Evolutionary conservation across 2,888 invertebrate species (phyloP).

Genomic region (Craniophora ligustri): DNA sequence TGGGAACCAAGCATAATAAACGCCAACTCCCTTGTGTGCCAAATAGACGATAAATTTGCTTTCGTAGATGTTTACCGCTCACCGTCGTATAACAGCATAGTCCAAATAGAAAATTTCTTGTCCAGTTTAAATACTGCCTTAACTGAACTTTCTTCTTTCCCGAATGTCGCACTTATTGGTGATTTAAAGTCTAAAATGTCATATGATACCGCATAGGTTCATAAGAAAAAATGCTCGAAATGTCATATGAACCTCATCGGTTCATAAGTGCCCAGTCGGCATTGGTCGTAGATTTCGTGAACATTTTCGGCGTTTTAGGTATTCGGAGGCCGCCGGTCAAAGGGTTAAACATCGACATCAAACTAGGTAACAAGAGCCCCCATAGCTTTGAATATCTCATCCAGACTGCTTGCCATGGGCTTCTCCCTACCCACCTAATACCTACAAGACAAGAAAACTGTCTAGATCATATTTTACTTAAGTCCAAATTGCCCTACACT

Average conservation of each 20-base stretch:
- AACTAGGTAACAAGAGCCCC: neutral
- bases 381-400: slow-evolving; percentile 1
- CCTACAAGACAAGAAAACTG: slow-evolving; percentile 3
- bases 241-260: too few relatives aligned
- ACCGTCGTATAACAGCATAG: slow-evolving; percentile 1
- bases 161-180: neutral
- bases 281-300: too few relatives aligned
- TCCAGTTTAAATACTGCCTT: slow-evolving; percentile 1
- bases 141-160: neutral
- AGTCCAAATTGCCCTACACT: slow-evolving; percentile 1
- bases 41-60: slow-evolving; percentile 1
- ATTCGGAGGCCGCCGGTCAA: too few relatives aligned
- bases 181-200: too few relatives aligned
- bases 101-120: neutral
- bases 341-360: slow-evolving; percentile 4
- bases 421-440: slow-evolving; percentile 1
- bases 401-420: slow-evolving; percentile 4
- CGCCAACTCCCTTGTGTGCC: slow-evolving; percentile 5
- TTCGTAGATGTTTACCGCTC: slow-evolving; percentile 3
- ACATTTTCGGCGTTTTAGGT: too few relatives aligned
- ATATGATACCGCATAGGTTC: too few relatives aligned
- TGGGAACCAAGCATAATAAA: slow-evolving; percentile 2
- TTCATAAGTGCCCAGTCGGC: too few relatives aligned
- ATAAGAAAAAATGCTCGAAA: too few relatives aligned
- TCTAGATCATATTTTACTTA: slow-evolving; percentile 3